Percentiles rank a stretch among this genome's conserved stretches.
These are phyloP conservation scores for Glossophaga mutica DNA, from an alignment of 2,797 vertebrate genomes.

Conservation along the genomic window DNA sequence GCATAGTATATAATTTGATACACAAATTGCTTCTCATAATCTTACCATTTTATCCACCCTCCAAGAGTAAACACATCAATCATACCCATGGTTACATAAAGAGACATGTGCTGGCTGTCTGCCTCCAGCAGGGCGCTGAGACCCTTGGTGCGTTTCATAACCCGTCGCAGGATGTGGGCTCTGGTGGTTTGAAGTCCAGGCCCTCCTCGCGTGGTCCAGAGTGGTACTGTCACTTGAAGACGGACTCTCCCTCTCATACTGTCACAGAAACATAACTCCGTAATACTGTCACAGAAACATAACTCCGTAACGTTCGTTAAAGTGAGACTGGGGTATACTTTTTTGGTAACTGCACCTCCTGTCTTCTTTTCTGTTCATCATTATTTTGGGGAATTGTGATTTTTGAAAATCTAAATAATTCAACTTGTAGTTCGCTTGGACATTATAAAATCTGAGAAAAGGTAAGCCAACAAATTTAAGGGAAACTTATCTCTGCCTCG, in stretches of 20 bases:
- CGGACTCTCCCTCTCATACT: background rate
- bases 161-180: background rate
- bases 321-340: background rate
- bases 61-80: background rate
- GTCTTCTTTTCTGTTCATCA: background rate
- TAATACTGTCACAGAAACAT: background rate
- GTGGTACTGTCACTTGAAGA: background rate
- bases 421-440: background rate
- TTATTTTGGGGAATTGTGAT: background rate
- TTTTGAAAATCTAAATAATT: background rate
- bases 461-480: background rate
- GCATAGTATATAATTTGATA: background rate
- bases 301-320: background rate
- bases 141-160: background rate
- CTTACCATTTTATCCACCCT: background rate
- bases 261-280: background rate
- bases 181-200: background rate
- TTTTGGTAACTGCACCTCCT: background rate
- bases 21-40: background rate
- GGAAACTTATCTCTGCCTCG: background rate
- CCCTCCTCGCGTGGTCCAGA: background rate
- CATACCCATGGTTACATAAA: background rate
- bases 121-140: background rate
- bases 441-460: background rate
- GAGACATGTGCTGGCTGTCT: background rate